Base-by-base conservation (phyloP, 2,797 vertebrate species). In the Periparus ater region DNA sequence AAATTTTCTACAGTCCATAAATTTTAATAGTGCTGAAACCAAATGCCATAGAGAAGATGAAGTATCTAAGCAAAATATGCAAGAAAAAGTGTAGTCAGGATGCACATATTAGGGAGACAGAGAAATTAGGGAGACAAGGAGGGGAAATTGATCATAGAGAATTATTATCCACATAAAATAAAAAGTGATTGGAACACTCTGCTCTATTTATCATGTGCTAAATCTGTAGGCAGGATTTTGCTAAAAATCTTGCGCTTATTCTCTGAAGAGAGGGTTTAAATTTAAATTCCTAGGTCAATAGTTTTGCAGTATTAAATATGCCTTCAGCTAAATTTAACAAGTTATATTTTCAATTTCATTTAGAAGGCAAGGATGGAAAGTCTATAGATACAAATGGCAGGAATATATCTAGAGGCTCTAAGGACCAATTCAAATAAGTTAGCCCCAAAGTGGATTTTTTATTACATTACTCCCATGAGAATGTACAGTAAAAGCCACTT, bases 131-230 rank as follows among this genome's bases (percentile, higher is more conserved):
- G 42, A 42, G 15, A 42, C 42, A 42, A 40, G 51, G 23, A 73
- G 15, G 47, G 26, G 45, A 90, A 76, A 94, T 82, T 66, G 51
- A 94, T 94, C 80, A 93, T 19, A 76, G 15, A 76, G 71, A 95
- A 79, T 90, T 93, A 91, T 88, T 88, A 70, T 38, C 55, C 51
- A 76, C 80, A 85, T 95, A 91, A 95, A 94, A 80, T 80, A 65
- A 79, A 58, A 93, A 77, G 32, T 67, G 53, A 87, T 50, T 71
- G n/a, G 60, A 91, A 86, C 32, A 68, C 32, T 66, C 45, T 75
- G 67, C 42, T 95, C 22, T 42, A 87, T 89, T 92, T 89, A 94
- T 88, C 74, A 91, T 0, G 0, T 38, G 19, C 34, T 88, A 53
- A 34, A 70, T 44, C 32, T 3, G 5, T n/a, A 89, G 55, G 32